phyloP scores from a whole-genome alignment of 2,797 vertebrate genomes.

The Poeciliopsis paucimaculata region DNA sequence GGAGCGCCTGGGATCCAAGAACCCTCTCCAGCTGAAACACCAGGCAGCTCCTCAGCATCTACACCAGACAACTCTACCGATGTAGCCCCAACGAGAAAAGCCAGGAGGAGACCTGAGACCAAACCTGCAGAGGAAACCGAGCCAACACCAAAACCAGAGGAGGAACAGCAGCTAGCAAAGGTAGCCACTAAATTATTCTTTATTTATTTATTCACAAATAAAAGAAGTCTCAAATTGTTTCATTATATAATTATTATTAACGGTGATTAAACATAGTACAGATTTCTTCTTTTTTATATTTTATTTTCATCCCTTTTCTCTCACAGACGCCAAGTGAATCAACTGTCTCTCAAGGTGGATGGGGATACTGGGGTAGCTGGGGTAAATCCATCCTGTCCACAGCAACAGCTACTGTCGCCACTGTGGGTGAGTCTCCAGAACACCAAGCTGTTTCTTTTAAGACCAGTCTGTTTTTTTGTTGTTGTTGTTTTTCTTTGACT shows the following conservation, averaged over 20 bases:
- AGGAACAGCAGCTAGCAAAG: conserved; percentile 64
- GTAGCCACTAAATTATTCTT: conserved; percentile 25
- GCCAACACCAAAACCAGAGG: conserved; percentile 54
- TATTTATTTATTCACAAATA: too few relatives aligned
- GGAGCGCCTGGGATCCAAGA: background rate
- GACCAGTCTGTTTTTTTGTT: background rate
- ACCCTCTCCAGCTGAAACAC: conserved; percentile 27
- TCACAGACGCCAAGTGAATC: conserved; percentile 72
- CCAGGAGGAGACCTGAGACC: conserved; percentile 87
- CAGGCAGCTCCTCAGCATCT: conserved; percentile 14
- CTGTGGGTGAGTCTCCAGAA: conserved; percentile 87
- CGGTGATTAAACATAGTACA: background rate
- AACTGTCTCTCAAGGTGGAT: conserved; percentile 84
- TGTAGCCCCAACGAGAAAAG: conserved; percentile 78
- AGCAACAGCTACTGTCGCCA: conserved; percentile 92
- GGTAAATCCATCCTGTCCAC: conserved; percentile 93
- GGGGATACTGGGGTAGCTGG: conserved; percentile 98
- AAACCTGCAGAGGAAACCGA: conserved; percentile 62
- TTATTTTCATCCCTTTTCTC: background rate
- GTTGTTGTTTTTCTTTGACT: background rate
- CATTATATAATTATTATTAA: background rate
- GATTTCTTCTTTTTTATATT: background rate
- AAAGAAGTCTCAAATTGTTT: too few relatives aligned
- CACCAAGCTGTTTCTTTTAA: background rate
- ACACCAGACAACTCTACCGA: conserved; percentile 64